Evolutionary conservation across 1,140 invertebrate species (phyloP), one percentile per base, ranked within the genome.

Genomic region (Drosophila micromelanica): DNA sequence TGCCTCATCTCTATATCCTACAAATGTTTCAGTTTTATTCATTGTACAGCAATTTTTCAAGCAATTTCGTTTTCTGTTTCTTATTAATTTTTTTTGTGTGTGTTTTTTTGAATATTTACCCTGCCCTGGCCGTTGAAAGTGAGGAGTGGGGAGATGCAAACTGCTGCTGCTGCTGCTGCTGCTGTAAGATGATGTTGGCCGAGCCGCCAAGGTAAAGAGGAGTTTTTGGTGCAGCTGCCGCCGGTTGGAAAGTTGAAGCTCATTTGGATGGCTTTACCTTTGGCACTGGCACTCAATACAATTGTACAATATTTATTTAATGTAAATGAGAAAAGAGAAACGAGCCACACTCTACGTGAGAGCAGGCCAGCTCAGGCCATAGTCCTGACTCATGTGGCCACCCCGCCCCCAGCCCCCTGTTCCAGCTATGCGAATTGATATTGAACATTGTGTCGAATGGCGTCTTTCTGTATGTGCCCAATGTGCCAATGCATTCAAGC

Each of bases 281-380:
- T 87, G 61, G 55, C 54, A 49, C 30, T 37, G 38, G 30, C 60
- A 57, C 60, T 78, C 82, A 87, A 87, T 87, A 87, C 84, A 89
- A 89, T 90, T 89, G 85, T 89, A 89, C 85, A 89, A 89, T 89
- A 89, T 89, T 89, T 89, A 89, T 89, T 89, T 89, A 89, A 89
- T 89, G 84, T 89, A 89, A 89, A 89, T 89, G 84, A 89, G 84
- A 89, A 87, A 90, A 76, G 82, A 81, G 72, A 70, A 70, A 70
- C 54, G 62, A 59, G 80, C 64, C 76, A 79, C 76, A 79, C 54
- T 84, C 76, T 27, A 61, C 45, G 67, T 69, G 8, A 40, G 35
- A 32, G 51, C 15, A 42, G 20, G 35, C 20, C 32, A 17, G 38
- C 15, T 13, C 8, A 49, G 54, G 35, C 43, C 42, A 48, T 15